Evolutionary conservation across 2,113 vertebrate genomes (phyloP), one percentile per base, ranked within the genome.

Genomic region (Dermatemys mawii): DNA sequence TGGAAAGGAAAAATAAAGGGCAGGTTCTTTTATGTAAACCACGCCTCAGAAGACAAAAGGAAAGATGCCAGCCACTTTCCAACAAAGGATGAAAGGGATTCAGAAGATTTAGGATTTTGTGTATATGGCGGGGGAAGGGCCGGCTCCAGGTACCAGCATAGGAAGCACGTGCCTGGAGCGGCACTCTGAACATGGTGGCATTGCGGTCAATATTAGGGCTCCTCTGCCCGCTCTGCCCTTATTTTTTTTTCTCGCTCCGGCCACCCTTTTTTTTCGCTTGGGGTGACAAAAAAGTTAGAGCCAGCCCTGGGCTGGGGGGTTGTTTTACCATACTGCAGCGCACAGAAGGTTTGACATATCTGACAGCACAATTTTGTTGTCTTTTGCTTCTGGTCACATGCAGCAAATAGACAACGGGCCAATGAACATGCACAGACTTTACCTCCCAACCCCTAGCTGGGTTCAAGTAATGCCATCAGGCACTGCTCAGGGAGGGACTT

Each of bases 1-100:
- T 5, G 11, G 22, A 50, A 83, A 11, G 5, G 55, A 38, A 35
- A 82, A 35, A 17, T 1, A 4, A 17, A 29, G 29, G 0, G 0
- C 2, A 19, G 32, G n/a, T 19, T 57, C 2, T 26, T 78, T 21
- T 26, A 48, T 21, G 82, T 21, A 21, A 63, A 29, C 17, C 10
- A 38, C 1, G 26, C 6, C 41, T 78, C 53, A n/a, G 53, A 57
- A 21, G 84, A 79, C 13, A 29, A 60, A 8, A 22, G 7, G 11
- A 27, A 76, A 29, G 13, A 46, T 3, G 1, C 3, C 38, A 21
- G 48, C 53, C 12, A 17, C 16, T 13, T 38, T 48, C 50, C 2
- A 24, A 70, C 24, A 14, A n/a, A 11, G 12, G 51, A 46, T 5
- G 35, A 54, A n/a, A 81, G 75, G 35, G 24, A 11, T 1, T 6